A percentile compares a stretch with the other conserved stretches of the same genome.
Evolutionary conservation across 2,888 invertebrate species (phyloP).

Genomic region (Kuschelorhynchus macadamiae): DNA sequence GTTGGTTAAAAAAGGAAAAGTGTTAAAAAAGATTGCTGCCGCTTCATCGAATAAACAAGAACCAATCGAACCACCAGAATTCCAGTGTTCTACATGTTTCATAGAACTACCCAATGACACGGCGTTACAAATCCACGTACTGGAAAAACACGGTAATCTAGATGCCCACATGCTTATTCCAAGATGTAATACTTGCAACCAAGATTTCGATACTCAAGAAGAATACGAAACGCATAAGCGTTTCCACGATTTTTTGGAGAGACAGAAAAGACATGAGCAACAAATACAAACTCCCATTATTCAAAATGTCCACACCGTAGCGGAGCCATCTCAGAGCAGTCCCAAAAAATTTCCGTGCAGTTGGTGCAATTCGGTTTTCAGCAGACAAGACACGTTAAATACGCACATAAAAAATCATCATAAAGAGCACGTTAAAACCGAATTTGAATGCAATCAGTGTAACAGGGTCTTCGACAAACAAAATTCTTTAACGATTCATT

Average conservation of each 20-base stretch:
- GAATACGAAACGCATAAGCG: conserved; percentile 73
- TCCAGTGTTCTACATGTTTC: conserved; percentile 61
- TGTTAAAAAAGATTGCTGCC: conserved; percentile 60
- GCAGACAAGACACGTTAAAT: conserved; percentile 75
- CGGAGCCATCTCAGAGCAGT: conserved; percentile 2
- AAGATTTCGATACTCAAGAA: conserved; percentile 74
- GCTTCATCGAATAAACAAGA: conserved; percentile 19
- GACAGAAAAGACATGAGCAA: conserved; percentile 56
- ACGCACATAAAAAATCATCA: conserved; percentile 77
- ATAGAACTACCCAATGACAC: conserved; percentile 63
- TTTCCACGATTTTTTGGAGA: conserved; percentile 69
- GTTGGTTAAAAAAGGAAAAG: conserved; percentile 68
- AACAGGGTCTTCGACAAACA: conserved; percentile 76
- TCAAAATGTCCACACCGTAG: conserved; percentile 15
- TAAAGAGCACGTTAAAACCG: conserved; percentile 67
- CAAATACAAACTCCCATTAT: conserved; percentile 65
- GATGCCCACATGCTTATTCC: conserved; percentile 61
- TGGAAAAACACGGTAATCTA: conserved; percentile 65
- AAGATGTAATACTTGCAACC: conserved; percentile 74
- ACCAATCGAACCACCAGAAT: conserved; percentile 57
- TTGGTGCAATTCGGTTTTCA: conserved; percentile 76
- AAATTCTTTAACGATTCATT: conserved; percentile 75
- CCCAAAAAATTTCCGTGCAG: conserved; percentile 70
- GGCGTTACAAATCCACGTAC: conserved; percentile 65
- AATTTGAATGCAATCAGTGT: conserved; percentile 76